Conservation (phyloP, 2,797 vertebrate species). For the Kryptolebias ocellatus region DNA sequence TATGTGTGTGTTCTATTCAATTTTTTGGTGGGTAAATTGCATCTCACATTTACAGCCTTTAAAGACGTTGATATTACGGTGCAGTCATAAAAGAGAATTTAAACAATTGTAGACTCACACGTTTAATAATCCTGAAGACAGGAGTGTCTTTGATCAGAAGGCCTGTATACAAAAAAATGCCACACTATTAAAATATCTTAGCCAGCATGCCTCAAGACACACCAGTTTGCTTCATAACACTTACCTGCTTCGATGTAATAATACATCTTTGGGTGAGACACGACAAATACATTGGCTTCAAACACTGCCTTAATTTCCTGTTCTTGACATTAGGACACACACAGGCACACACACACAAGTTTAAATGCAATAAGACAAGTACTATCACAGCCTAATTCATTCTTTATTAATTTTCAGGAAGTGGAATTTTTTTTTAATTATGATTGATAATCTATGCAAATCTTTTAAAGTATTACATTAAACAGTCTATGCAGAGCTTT, state of each 20-base stretch:
- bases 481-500: slow-evolving; percentile 70
- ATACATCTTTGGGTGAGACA: slow-evolving; percentile 54
- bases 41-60: slow-evolving; percentile 30
- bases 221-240: slow-evolving; percentile 29
- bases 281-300: slow-evolving; percentile 67
- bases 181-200: slow-evolving; percentile 31
- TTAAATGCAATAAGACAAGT: slow-evolving; percentile 66
- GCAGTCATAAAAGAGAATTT: slow-evolving; percentile 33
- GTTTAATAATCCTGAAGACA: slow-evolving; percentile 58
- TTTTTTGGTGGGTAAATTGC: slow-evolving; percentile 24
- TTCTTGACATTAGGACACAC: slow-evolving; percentile 61
- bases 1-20: slow-evolving; percentile 35
- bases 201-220: slow-evolving; percentile 41
- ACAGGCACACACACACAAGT: slow-evolving; percentile 24
- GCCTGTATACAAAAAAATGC: slow-evolving; percentile 25
- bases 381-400: slow-evolving; percentile 72
- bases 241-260: slow-evolving; percentile 42
- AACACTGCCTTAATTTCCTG: slow-evolving; percentile 74
- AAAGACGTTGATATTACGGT: slow-evolving; percentile 26
- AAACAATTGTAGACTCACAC: slow-evolving; percentile 47
- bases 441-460: slow-evolving; percentile 80
- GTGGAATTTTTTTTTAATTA: slow-evolving; percentile 73
- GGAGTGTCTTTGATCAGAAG: slow-evolving; percentile 61
- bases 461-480: slow-evolving; percentile 74
- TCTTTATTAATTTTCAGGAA: slow-evolving; percentile 77